phyloP scores from a whole-genome alignment of 2,888 invertebrate species.

The Acanthosoma haemorrhoidale region DNA sequence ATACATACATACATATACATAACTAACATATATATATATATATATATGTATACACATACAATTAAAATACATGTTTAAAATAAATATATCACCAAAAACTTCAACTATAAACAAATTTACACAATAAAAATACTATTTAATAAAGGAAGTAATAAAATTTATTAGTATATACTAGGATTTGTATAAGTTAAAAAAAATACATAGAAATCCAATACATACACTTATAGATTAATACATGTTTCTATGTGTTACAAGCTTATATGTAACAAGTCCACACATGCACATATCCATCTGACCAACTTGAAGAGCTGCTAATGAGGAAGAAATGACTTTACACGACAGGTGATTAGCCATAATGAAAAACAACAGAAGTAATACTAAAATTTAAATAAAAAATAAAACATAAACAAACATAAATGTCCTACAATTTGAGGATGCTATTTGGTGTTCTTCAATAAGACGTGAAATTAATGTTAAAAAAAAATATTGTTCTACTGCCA shows the following conservation, averaged over 20 bases:
- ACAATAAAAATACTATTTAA: conserved; percentile 6
- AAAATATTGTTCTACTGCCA: not conserved
- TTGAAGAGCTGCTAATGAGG: not conserved
- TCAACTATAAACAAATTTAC: conserved; percentile 19
- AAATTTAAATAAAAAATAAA: not conserved
- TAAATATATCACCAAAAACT: conserved; percentile 20
- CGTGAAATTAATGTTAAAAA: not conserved
- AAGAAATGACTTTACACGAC: not conserved
- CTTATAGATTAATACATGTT: too few relatives aligned
- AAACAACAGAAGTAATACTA: not conserved
- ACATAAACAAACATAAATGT: not conserved
- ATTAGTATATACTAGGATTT: not conserved
- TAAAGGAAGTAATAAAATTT: not conserved
- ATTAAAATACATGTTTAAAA: conserved; percentile 16
- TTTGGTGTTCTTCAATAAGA: not conserved
- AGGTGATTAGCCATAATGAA: not conserved
- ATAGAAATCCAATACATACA: not conserved
- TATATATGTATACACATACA: not conserved
- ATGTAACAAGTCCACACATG: not conserved
- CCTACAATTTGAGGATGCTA: not conserved
- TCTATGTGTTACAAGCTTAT: not conserved
- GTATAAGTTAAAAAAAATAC: not conserved
- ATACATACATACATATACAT: not conserved
- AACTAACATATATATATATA: not conserved
- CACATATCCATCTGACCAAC: not conserved